A percentile compares a stretch with the other conserved stretches of the same genome.
These are phyloP conservation scores for Esox lucius DNA, from an alignment of 2,797 vertebrate genomes.

Conservation along the genomic window DNA sequence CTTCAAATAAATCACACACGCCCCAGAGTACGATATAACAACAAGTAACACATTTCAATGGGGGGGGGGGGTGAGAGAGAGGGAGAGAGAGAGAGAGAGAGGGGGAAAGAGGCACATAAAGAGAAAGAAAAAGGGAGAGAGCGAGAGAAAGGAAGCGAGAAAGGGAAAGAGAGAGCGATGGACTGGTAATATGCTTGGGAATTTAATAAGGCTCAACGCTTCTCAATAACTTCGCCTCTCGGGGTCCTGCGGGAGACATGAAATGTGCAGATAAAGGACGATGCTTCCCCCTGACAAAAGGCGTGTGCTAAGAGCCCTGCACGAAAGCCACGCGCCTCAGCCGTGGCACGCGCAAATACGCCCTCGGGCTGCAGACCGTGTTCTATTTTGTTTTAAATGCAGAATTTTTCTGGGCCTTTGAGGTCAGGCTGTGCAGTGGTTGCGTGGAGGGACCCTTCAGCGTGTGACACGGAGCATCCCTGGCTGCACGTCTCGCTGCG, in stretches of 20 bases:
- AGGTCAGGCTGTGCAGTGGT: conserved; percentile 41
- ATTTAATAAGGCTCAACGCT: conserved; percentile 80
- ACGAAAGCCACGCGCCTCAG: conserved; percentile 41
- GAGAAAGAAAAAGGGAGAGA: conserved; percentile 39
- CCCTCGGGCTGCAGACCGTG: conserved; percentile 64
- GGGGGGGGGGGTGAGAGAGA: conserved; percentile 2
- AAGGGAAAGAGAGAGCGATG: conserved; percentile 50
- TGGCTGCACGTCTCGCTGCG: conserved; percentile 8
- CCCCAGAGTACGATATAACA: conserved; percentile 31
- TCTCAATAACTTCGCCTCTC: conserved; percentile 77
- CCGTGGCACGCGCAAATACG: conserved; percentile 60
- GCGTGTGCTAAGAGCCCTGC: conserved; percentile 56
- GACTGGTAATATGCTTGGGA: conserved; percentile 76
- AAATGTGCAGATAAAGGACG: conserved; percentile 73
- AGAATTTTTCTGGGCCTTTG: conserved; percentile 52
- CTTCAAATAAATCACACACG: conserved; percentile 42
- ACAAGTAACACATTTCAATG: conserved; percentile 49
- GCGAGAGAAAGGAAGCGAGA: conserved; percentile 33
- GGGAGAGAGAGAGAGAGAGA: conserved; percentile 23
- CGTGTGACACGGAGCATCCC: conserved; percentile 37
- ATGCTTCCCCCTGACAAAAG: conserved; percentile 70
- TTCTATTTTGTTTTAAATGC: conserved; percentile 58
- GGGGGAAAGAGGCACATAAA: conserved; percentile 39
- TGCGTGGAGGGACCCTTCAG: conserved; percentile 14
- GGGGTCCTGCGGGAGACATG: conserved; percentile 73